Percentiles rank a stretch among this genome's conserved stretches.
phyloP scores from a whole-genome alignment of 1,140 invertebrate species.

The Drepana arcuata region DNA sequence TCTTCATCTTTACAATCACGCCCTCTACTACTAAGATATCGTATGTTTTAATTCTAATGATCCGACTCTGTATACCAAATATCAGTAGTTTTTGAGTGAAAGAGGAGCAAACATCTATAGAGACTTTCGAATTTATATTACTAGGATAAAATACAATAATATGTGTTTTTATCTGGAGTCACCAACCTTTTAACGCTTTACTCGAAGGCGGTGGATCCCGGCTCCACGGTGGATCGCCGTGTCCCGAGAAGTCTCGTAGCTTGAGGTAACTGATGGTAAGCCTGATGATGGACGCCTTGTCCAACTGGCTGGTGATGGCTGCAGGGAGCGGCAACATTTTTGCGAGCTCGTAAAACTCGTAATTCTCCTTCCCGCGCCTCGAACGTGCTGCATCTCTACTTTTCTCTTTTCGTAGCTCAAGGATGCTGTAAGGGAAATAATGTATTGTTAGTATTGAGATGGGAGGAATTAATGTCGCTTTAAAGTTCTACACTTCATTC shows the following conservation, averaged over 20 bases:
- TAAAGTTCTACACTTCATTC: too few species aligned
- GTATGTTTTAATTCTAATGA: too few species aligned
- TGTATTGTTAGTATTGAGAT: too few species aligned
- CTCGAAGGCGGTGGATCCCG: constrained; percentile 81
- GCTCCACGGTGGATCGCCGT: constrained; percentile 96
- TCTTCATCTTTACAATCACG: too few species aligned
- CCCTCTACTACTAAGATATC: too few species aligned
- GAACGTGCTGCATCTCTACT: constrained; percentile 96
- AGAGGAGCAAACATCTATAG: too few species aligned
- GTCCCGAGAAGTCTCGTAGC: constrained; percentile 93
- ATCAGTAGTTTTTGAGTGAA: too few species aligned
- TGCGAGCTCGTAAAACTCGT: constrained; percentile 98
- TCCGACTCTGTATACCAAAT: too few species aligned
- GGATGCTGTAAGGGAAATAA: constrained; percentile 86
- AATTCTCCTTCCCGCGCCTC: constrained; percentile 96
- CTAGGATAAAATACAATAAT: too few species aligned
- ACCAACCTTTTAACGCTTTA: constrained; percentile 93
- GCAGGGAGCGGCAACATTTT: constrained; percentile 97
- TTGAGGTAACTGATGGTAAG: constrained; percentile 98
- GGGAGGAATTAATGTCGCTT: too few species aligned
- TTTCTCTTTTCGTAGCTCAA: constrained; percentile 97
- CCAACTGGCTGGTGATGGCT: constrained; percentile 97
- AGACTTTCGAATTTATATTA: too few species aligned
- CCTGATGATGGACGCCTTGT: constrained; percentile 98
- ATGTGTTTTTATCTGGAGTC: too few species aligned